Evolutionary conservation across 2,888 invertebrate species (phyloP).

Genomic region (Yponomeuta cagnagella): DNA sequence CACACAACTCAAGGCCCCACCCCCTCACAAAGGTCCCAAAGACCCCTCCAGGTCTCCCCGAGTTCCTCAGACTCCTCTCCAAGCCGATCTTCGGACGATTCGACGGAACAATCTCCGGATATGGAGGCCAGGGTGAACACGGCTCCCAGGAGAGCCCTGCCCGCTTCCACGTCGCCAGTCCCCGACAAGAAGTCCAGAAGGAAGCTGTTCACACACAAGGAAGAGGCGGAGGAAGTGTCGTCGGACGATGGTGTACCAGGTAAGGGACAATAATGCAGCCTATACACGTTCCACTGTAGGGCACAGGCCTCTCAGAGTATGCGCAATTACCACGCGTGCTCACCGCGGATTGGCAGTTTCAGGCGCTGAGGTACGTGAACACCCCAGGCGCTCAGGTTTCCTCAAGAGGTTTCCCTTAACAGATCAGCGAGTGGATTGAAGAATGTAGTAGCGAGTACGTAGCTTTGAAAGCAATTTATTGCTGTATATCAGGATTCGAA

Average conservation of each 20-base stretch:
- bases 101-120: neutral
- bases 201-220: constrained; percentile 55
- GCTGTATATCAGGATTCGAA: no score
- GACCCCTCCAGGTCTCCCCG: constrained; percentile 35
- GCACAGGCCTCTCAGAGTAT: no score
- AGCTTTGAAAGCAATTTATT: no score
- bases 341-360: no score
- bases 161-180: constrained; percentile 17
- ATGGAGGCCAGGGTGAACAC: constrained; percentile 50
- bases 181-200: constrained; percentile 35
- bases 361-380: no score
- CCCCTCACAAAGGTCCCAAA: constrained; percentile 27
- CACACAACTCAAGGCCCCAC: constrained; percentile 29
- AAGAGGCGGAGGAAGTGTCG: constrained; percentile 25
- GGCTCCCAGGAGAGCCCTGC: constrained; percentile 37
- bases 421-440: no score
- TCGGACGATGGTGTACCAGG: constrained; percentile 35
- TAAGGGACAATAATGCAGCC: constrained; percentile 18
- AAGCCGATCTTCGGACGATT: constrained; percentile 27
- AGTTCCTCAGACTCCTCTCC: constrained; percentile 30
- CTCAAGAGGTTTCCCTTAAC: no score
- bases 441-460: no score
- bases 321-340: no score
- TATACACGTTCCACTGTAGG: no score
- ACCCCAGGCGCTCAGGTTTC: no score